A percentile compares a stretch with the other conserved stretches of the same genome.
These are phyloP conservation scores for Caenorhabditis plicata DNA, from an alignment of 2,888 invertebrate genomes.

Conservation along the genomic window DNA sequence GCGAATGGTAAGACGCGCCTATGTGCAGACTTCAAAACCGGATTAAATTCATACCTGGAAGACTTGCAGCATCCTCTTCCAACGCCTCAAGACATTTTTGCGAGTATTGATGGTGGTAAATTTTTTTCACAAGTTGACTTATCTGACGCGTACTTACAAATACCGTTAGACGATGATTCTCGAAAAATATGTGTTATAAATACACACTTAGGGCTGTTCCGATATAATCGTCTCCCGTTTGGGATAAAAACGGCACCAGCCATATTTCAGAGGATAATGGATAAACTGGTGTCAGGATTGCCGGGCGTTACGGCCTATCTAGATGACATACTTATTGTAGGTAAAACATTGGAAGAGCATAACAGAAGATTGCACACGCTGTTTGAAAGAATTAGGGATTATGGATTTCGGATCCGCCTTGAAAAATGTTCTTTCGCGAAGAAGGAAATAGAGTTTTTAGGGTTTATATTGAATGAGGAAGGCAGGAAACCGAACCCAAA, in stretches of 20 bases:
- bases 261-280: slow-evolving; percentile 44
- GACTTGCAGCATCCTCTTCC: slow-evolving; percentile 42
- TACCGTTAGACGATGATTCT: slow-evolving; percentile 33
- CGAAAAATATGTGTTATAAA: slow-evolving; percentile 32
- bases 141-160: slow-evolving; percentile 47
- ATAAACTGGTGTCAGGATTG: slow-evolving; percentile 30
- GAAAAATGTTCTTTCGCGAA: slow-evolving; percentile 41
- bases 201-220: slow-evolving; percentile 45
- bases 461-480: slow-evolving; percentile 23
- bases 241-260: slow-evolving; percentile 47
- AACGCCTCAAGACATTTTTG: slow-evolving; percentile 36
- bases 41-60: slow-evolving; percentile 38
- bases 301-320: slow-evolving; percentile 27
- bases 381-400: slow-evolving; percentile 21
- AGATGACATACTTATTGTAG: slow-evolving; percentile 40
- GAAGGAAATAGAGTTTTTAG: slow-evolving; percentile 33
- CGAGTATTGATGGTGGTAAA: slow-evolving; percentile 30
- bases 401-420: slow-evolving; percentile 31
- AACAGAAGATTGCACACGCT: slow-evolving; percentile 9
- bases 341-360: slow-evolving; percentile 24
- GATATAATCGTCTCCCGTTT: slow-evolving; percentile 42
- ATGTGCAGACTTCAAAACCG: slow-evolving; percentile 48
- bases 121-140: slow-evolving; percentile 43
- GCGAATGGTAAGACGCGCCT: slow-evolving; percentile 37
- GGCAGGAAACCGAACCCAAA: slow-evolving; percentile 26